Evolutionary conservation across 2,797 vertebrate species (phyloP).

Genomic region (Acanthiza pusilla): DNA sequence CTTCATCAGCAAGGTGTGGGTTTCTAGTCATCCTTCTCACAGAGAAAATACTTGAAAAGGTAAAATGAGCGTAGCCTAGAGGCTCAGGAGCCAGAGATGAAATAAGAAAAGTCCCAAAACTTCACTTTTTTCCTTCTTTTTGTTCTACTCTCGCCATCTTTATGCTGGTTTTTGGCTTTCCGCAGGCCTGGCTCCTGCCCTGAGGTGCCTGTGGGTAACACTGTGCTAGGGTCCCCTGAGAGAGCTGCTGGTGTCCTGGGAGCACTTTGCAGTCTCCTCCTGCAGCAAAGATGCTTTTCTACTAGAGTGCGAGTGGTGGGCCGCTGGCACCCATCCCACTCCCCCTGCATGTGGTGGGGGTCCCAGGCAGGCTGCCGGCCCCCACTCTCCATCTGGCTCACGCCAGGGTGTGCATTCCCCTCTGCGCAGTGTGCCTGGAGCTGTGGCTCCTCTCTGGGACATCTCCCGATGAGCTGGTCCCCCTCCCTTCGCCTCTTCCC

Average conservation of each 20-base stretch:
- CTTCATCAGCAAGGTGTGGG: not conserved
- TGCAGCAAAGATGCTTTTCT: not conserved
- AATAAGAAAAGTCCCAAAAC: not conserved
- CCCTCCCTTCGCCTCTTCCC: not conserved
- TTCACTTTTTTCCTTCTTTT: not conserved
- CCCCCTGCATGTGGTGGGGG: rapidly evolving
- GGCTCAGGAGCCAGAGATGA: not conserved
- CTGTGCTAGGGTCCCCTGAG: not conserved
- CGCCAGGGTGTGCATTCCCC: not conserved
- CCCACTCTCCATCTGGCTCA: not conserved
- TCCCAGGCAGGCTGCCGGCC: not conserved
- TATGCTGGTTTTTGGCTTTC: not conserved
- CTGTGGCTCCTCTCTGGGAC: not conserved
- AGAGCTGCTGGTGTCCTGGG: not conserved
- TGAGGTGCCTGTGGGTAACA: not conserved
- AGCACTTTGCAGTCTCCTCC: not conserved
- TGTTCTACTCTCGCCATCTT: not conserved
- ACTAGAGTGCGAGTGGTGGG: rapidly evolving
- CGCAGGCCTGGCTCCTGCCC: not conserved
- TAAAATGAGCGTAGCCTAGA: not conserved
- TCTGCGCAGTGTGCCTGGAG: not conserved
- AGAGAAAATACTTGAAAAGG: not conserved
- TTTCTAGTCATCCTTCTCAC: not conserved
- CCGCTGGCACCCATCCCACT: not conserved
- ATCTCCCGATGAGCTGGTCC: not conserved